Evolutionary conservation across 2,113 vertebrate genomes (phyloP), one percentile per base, ranked within the genome.

Genomic region (Nyctereutes procyonoides): DNA sequence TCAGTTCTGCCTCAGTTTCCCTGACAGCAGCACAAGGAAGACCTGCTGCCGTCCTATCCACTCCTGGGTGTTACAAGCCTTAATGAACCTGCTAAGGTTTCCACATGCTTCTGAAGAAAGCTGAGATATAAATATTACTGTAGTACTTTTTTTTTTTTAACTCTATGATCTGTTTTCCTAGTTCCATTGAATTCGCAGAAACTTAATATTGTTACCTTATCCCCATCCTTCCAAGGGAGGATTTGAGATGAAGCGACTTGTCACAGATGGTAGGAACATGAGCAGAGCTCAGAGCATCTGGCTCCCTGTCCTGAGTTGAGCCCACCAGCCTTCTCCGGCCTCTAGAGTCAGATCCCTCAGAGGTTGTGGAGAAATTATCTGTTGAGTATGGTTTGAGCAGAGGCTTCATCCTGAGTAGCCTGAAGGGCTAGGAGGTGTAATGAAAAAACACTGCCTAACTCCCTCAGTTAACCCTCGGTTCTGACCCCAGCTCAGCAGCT

Each of bases 171-270:
- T 90, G 28, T 92, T 93, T 30, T 71, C 63, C 60, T 81, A 92
- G 87, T 97, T 90, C 74, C 84, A 80, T 3, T 90, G 76, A 90
- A 88, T 73, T 95, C 81, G 94, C 76, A 88, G 97, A 95, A 96
- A 96, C 97, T 93, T 96, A 94, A 97, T 93, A 86, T 48, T 88
- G 77, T 95, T 62, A 96, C 79, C 65, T 90, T 94, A 95, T 94
- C 93, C 90, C 79, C 51, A 26, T 86, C 62, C 51, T 97, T 95
- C 80, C 93, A 90, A 67, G 71, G 60, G 90, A 97, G 69, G 53
- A 83, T 93, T 89, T 55, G 51, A 96, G 89, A 82, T 90, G 43
- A 90, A 96, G 77, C 1, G 8, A 55, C 88, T 89, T 28, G 73
- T 93, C 88, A 62, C 69, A 82, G 77, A 85, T 12, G 60, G 65